Evolutionary conservation across 2,888 invertebrate genomes (phyloP), one percentile per base, ranked within the genome.

Genomic region (Thalpophila matura): DNA sequence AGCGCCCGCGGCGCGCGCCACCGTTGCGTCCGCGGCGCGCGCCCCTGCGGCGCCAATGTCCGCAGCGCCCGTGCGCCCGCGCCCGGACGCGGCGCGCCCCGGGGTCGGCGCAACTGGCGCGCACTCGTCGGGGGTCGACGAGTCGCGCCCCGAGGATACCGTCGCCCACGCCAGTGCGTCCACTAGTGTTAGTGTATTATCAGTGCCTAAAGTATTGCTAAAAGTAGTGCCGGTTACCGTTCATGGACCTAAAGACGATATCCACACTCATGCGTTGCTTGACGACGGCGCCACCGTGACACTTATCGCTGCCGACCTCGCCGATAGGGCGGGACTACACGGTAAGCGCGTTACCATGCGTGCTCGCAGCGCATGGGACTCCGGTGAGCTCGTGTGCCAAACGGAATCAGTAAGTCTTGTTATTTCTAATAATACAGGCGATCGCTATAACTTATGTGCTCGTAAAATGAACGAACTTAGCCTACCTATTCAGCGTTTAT

Each of bases 351-450:
- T 38, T 9, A 42, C 42, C 9, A 42, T 42, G 42, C 14, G 45
- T 18, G 45, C 45, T 9, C 45, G 29, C 29, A 46, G 45, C 4
- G 45, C 45, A 45, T 45, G 27, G 45, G 40, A 22, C 40, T 22
- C 7, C n/a, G 16, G 14, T 10, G 24, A 43, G 14, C 24, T 43
- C 3, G 14, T 43, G 14, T 43, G 43, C 14, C 14, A 26, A 7
- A 22, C 20, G 6, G 40, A 22, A 22, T n/a, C 20, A 7, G 20
- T 22, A 40, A 22, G 20, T 22, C 4, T 40, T 22, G 45, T 27
- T 18, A 29, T 45, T 29, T 29, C 45, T n/a, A 18, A 29, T 45
- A 12, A n/a, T 4, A 18, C n/a, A 9, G 18, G 18, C 3, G 12
- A 22, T 4, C 40, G 20, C 9, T 18, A 27, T 29, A 27, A 45